Base-by-base conservation (phyloP, 2,113 vertebrate genomes). In the Thalassoma bifasciatum region DNA sequence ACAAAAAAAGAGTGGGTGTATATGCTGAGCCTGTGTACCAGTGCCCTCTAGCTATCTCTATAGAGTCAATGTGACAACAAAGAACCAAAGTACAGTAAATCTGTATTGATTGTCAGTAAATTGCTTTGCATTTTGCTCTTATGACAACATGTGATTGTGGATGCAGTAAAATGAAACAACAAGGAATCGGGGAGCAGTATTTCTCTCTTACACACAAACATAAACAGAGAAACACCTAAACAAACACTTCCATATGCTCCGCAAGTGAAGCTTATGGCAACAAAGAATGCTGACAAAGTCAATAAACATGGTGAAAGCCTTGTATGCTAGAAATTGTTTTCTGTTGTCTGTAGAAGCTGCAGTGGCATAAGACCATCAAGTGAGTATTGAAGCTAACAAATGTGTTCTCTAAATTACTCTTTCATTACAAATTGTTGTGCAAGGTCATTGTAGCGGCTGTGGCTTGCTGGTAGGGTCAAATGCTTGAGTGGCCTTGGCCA, bases 91-190 rank as follows among this genome's bases (percentile, higher is more conserved):
- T 37, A 57, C 16, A 53, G 38, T 23, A 65, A 72, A 71, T 74
- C n/a, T 50, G 11, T 75, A 83, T 83, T 72, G 77, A 82, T 85
- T 67, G 40, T 24, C 30, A 37, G 23, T 60, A 71, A 73, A 82
- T 74, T 71, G 69, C 26, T 79, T 77, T 71, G 66, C 74, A 66
- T 80, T 72, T 67, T 59, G 66, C 59, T 47, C 67, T 79, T 23
- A 65, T 72, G 79, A 61, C 54, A 73, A 64, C n/a, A 40, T n/a
- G 23, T 38, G 23, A 70, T 57, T 72, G 56, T 54, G n/a, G 56
- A 16, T 52, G 26, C 46, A 49, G 46, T 49, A 49, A 46, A 46
- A 46, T 46, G 17, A 46, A 49, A 49, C 44, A 47, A 16, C 17
- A 49, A 49, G 46, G 46, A 49, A 21, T 9, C n/a, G 6, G 12